Evolutionary conservation across 1,140 invertebrate species (phyloP), one percentile per base, ranked within the genome.

Genomic region (Lordiphosa clarofinis): DNA sequence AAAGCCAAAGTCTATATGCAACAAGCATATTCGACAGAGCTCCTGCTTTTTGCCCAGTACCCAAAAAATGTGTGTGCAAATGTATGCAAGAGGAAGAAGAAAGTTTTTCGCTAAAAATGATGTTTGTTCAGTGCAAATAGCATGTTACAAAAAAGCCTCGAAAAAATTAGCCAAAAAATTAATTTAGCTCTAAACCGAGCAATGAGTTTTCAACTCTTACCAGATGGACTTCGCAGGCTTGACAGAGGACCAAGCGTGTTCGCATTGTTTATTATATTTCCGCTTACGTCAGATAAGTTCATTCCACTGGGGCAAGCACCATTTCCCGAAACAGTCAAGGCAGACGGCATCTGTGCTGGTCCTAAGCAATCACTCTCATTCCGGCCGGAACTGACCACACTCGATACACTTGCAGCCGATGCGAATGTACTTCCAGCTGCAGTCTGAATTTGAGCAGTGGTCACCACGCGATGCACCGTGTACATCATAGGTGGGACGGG

Each of bases 391-490:
- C 79, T 89, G 2, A 87, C 74, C 37, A 89, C 87, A 65, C 82
- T 88, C 10, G 87, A 87, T 1, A 89, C 82, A 36, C 86, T 89
- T 11, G 87, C 86, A n/a, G 87, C 87, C 11, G 87, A 87, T n/a
- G 87, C 82, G 38, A 87, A 87, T 24, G 87, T 87, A 44, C 72
- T 87, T 37, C 84, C 87, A n/a, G 62, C 70, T 5, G 87, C 84
- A 13, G 86, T 88, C 50, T 89, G 87, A 43, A 89, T 89, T 55
- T 89, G 87, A 9, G 87, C 87, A 40, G 87, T 89, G 31, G 87
- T 89, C 31, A 89, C 86, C 37, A 89, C 87, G 10, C 87, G 76
- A 54, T 89, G 87, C 31, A 89, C 87, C 13, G 87, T 89, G 46
- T 89, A 89, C 74, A 89, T 78, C 19, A 89, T 67, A 9, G 87